Conservation (phyloP, 2,113 vertebrate species). For the Calypte anna region DNA sequence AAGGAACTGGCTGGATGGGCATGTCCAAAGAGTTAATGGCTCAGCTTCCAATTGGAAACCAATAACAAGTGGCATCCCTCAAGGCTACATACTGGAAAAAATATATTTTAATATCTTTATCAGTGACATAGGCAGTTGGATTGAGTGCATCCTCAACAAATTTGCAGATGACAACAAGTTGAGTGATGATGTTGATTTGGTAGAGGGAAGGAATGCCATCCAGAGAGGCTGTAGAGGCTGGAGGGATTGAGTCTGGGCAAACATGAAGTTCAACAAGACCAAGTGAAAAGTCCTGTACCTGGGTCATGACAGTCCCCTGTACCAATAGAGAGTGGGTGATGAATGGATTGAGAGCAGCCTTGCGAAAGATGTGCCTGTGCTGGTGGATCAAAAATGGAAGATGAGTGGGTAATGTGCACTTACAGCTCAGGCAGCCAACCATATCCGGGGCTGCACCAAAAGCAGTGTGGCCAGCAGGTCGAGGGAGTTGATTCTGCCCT, state of each 20-base stretch:
- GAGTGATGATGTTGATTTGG: fast-evolving
- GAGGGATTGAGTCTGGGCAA: not conserved
- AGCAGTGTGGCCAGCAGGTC: fast-evolving
- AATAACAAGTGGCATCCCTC: not conserved
- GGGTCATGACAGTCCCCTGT: not conserved
- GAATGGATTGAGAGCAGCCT: not conserved
- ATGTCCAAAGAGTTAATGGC: not conserved
- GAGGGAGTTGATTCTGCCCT: not conserved
- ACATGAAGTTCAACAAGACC: not conserved
- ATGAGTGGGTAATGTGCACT: fast-evolving
- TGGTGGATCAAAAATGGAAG: fast-evolving
- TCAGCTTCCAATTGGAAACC: not conserved
- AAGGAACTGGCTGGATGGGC: not conserved
- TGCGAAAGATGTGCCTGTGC: not conserved
- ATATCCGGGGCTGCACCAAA: too few species aligned
- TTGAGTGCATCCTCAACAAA: not conserved
- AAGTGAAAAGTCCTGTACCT: not conserved
- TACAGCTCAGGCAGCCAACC: fast-evolving
- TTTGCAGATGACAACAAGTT: not conserved
- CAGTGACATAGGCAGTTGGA: not conserved
- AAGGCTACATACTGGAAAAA: not conserved
- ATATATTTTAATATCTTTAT: not conserved
- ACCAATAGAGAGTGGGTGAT: fast-evolving
- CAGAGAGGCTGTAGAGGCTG: not conserved
- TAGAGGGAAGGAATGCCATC: not conserved